These are phyloP conservation scores for Cryptocephalus moraei DNA, from an alignment of 2,888 invertebrate genomes.

Conservation along the genomic window DNA sequence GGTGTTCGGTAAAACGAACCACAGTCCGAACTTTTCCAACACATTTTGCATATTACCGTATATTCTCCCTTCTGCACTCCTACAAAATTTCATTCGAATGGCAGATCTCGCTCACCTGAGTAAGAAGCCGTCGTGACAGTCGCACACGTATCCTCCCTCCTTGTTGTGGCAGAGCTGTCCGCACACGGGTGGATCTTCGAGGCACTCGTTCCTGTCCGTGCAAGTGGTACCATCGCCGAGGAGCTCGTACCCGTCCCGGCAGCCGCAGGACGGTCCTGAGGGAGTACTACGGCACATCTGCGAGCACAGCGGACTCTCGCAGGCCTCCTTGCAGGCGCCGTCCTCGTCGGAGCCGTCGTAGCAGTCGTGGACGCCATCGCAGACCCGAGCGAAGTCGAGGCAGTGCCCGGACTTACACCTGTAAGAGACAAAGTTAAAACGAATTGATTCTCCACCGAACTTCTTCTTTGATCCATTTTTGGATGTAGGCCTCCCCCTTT, in stretches of 20 bases:
- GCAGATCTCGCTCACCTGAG: constrained; percentile 36
- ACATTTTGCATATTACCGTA: too few relatives aligned
- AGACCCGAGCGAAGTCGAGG: constrained; percentile 46
- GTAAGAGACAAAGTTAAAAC: constrained; percentile 2
- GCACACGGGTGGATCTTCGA: constrained; percentile 43
- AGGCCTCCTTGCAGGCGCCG: constrained; percentile 48
- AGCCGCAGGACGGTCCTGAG: constrained; percentile 54
- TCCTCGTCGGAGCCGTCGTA: constrained; percentile 61
- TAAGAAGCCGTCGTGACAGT: constrained; percentile 49
- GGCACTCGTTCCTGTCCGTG: constrained; percentile 64
- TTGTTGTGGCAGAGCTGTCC: constrained; percentile 54
- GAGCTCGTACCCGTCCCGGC: constrained; percentile 49
- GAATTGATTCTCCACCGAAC: too few relatives aligned
- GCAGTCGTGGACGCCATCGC: constrained; percentile 55
- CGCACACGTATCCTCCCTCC: constrained; percentile 47
- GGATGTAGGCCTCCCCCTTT: too few relatives aligned
- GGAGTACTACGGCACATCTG: constrained; percentile 56
- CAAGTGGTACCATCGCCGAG: constrained; percentile 46
- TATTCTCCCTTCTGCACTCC: too few relatives aligned
- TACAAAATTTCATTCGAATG: too few relatives aligned
- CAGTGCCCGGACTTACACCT: constrained; percentile 54
- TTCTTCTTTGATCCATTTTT: too few relatives aligned
- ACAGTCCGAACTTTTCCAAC: too few relatives aligned
- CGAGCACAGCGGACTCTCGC: constrained; percentile 39
- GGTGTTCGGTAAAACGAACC: too few relatives aligned